These are phyloP conservation scores for Egretta garzetta DNA, from an alignment of 2,113 vertebrate genomes.

Conservation along the genomic window DNA sequence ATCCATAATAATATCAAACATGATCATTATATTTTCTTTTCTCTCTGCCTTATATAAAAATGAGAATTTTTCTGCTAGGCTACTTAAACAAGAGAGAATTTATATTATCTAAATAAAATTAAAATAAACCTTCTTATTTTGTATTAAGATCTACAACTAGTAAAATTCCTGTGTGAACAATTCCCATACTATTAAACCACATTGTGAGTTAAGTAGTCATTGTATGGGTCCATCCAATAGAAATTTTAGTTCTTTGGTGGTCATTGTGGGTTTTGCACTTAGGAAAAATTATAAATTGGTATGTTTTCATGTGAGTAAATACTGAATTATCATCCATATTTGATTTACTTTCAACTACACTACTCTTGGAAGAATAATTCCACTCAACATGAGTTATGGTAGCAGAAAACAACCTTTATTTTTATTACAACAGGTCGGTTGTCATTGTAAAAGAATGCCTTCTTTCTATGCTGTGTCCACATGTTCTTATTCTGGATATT, in stretches of 20 bases:
- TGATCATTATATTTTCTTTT: not conserved
- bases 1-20: conserved; percentile 12
- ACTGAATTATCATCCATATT: not conserved
- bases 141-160: not conserved
- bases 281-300: not conserved
- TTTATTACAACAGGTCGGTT: not conserved
- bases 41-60: not conserved
- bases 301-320: not conserved
- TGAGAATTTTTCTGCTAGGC: not conserved
- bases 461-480: not conserved
- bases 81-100: not conserved
- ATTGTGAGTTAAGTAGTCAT: not conserved
- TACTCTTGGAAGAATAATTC: not conserved
- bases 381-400: not conserved
- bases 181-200: not conserved
- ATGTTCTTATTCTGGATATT: not conserved
- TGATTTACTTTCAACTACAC: not conserved
- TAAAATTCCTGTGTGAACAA: not conserved
- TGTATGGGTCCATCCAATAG: not conserved
- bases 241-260: not conserved
- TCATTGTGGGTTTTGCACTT: not conserved
- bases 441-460: not conserved
- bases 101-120: conserved; percentile 41
- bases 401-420: not conserved
- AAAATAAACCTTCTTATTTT: conserved; percentile 42